Evolutionary conservation across 2,113 vertebrate genomes (phyloP).

Genomic region (Lipotes vexillifer): DNA sequence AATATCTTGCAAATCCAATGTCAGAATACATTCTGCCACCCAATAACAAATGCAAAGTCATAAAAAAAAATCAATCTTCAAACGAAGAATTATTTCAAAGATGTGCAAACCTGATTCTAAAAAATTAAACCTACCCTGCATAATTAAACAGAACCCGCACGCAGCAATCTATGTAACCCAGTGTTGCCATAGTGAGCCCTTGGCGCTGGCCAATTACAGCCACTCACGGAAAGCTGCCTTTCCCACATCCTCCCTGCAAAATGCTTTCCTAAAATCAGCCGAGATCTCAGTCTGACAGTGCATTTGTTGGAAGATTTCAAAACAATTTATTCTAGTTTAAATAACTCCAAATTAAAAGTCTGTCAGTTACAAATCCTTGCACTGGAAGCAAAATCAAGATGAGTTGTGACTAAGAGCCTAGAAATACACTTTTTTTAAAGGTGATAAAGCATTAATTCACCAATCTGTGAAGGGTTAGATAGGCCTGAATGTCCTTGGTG

Average conservation of each 20-base stretch:
- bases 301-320: not conserved
- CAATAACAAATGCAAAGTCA: not conserved
- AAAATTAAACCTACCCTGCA: not conserved
- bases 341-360: not conserved
- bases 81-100: not conserved
- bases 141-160: not conserved
- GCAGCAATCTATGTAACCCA: not conserved
- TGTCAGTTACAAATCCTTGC: not conserved
- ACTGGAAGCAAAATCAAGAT: conserved; percentile 12
- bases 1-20: not conserved
- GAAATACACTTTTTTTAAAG: not conserved
- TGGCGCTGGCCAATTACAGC: not conserved
- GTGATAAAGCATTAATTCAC: not conserved
- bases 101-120: not conserved
- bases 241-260: not conserved
- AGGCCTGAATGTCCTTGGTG: not conserved
- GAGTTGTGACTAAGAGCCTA: not conserved
- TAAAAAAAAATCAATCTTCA: not conserved
- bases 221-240: not conserved
- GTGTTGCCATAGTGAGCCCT: not conserved
- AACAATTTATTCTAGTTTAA: not conserved
- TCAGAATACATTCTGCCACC: not conserved
- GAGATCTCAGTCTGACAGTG: not conserved
- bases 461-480: not conserved
- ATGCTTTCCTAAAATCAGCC: not conserved